Evolutionary conservation across 2,113 vertebrate species (phyloP).

Genomic region (Centropus bengalensis): DNA sequence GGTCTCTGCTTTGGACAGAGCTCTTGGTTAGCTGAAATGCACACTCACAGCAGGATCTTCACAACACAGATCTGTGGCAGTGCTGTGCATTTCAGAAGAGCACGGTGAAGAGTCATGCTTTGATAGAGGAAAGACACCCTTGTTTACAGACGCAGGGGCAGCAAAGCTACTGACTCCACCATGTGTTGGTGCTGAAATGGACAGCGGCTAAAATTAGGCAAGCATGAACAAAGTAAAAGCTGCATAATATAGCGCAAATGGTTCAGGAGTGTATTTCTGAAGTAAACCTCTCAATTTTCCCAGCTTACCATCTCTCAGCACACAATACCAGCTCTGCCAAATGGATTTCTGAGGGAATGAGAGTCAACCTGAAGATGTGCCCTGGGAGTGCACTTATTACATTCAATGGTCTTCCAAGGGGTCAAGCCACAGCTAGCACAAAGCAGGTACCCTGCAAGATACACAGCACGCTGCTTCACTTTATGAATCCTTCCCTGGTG

Average conservation of each 20-base stretch:
- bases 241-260: background rate
- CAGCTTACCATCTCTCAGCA: background rate
- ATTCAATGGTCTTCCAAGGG: background rate
- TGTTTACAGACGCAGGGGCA: background rate
- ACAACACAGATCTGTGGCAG: background rate
- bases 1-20: background rate
- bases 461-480: background rate
- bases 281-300: background rate
- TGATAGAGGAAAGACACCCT: background rate
- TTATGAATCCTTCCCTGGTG: background rate
- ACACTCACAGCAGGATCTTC: background rate
- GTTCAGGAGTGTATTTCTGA: background rate
- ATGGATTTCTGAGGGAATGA: accelerated
- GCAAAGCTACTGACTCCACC: background rate
- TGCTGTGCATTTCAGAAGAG: background rate
- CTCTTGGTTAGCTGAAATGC: background rate
- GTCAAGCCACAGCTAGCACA: background rate
- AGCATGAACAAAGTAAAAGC: background rate
- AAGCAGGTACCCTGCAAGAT: background rate
- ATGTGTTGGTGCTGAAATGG: background rate
- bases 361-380: accelerated
- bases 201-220: background rate
- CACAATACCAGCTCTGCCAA: background rate
- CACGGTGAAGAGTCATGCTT: background rate
- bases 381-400: background rate